These are phyloP conservation scores for Eupithecia subfuscata DNA, from an alignment of 2,888 invertebrate genomes.

Conservation along the genomic window DNA sequence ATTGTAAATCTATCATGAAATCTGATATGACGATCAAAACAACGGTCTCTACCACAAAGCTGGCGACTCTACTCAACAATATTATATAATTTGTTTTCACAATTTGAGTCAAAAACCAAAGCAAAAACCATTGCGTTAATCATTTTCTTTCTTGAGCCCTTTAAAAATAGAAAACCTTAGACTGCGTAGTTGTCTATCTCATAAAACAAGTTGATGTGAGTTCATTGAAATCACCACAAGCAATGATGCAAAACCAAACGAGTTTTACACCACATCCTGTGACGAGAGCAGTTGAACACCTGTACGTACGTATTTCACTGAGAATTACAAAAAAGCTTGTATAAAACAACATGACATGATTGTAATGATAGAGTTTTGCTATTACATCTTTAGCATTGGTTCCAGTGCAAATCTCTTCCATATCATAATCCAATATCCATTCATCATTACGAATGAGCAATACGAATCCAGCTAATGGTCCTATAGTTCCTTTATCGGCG, in stretches of 20 bases:
- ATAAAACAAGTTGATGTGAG: conserved; percentile 20
- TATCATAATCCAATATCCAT: conserved; percentile 81
- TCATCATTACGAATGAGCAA: conserved; percentile 80
- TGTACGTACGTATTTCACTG: conserved; percentile 26
- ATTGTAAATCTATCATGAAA: conserved; percentile 26
- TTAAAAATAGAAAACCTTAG: conserved; percentile 5
- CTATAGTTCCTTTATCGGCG: conserved; percentile 79
- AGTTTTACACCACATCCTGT: conserved; percentile 32
- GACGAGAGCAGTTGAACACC: conserved; percentile 20
- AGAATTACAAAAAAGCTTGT: conserved; percentile 12
- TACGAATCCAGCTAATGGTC: conserved; percentile 81
- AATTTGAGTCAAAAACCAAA: neutral
- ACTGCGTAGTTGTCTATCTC: conserved; percentile 6
- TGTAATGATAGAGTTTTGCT: neutral
- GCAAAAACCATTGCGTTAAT: neutral
- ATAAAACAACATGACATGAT: neutral
- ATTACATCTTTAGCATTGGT: conserved; percentile 46
- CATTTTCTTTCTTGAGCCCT: neutral
- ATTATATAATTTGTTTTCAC: neutral
- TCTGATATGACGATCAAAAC: conserved; percentile 34
- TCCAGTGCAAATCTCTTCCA: conserved; percentile 67
- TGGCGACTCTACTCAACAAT: neutral
- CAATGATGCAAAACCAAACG: conserved; percentile 30
- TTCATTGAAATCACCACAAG: conserved; percentile 29
- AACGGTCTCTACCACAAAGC: conserved; percentile 1